phyloP scores from a whole-genome alignment of 2,888 invertebrate species.

The Caenorhabditis macrosperma region DNA sequence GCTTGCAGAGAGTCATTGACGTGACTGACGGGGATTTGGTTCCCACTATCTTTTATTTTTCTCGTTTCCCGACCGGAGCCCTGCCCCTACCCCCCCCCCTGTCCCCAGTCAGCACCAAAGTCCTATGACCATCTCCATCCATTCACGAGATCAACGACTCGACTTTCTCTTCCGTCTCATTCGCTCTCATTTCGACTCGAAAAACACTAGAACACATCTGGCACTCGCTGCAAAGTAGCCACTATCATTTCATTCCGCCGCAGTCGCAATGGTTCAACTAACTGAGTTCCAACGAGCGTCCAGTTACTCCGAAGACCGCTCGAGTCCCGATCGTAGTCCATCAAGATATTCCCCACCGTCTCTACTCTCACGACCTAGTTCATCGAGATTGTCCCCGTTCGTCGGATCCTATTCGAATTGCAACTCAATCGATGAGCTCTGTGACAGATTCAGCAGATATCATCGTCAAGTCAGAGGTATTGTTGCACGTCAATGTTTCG shows the following conservation, averaged over 20 bases:
- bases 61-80: conserved; percentile 16
- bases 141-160: conserved; percentile 49
- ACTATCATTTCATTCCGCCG: conserved; percentile 33
- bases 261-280: conserved; percentile 42
- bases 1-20: conserved; percentile 40
- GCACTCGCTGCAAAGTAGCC: conserved; percentile 22
- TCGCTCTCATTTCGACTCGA: conserved; percentile 21
- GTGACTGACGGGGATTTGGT: conserved; percentile 39
- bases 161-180: conserved; percentile 1
- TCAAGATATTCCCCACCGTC: conserved; percentile 25
- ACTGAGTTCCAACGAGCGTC: conserved; percentile 39
- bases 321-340: conserved; percentile 26
- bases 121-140: conserved; percentile 53
- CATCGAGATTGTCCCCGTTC: conserved; percentile 45
- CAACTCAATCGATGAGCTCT: conserved; percentile 51
- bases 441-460: conserved; percentile 47
- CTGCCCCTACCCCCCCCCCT: conserved; percentile 14
- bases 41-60: conserved; percentile 28
- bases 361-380: conserved; percentile 34
- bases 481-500: neutral
- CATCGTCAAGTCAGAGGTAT: conserved; percentile 59
- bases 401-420: conserved; percentile 55
- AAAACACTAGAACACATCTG: conserved; percentile 51
- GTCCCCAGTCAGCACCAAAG: conserved; percentile 52
- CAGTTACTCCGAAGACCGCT: conserved; percentile 27